A percentile compares a stretch with the other conserved stretches of the same genome.
Evolutionary conservation across 1,140 invertebrate species (phyloP).

Genomic region (Lerema accius): DNA sequence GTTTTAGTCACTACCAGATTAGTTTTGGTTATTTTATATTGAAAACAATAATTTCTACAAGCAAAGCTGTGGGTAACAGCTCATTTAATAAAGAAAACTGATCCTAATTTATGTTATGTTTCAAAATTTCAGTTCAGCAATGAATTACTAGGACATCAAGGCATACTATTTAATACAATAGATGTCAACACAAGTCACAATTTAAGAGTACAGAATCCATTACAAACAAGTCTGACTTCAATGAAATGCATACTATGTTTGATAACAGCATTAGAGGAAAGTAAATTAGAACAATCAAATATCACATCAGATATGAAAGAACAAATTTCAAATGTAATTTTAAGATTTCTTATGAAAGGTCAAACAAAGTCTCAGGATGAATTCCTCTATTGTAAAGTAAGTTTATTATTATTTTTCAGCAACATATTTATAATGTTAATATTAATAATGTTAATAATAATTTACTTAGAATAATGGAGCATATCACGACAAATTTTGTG

Average conservation of each 20-base stretch:
- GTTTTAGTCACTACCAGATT: too few species aligned
- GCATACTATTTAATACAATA: slow-evolving; percentile 54
- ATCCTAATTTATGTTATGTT: too few species aligned
- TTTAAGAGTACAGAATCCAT: slow-evolving; percentile 43
- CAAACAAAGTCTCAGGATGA: slow-evolving; percentile 58
- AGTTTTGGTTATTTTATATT: too few species aligned
- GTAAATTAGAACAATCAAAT: slow-evolving; percentile 38
- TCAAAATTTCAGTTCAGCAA: slow-evolving; percentile 64
- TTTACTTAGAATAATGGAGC: too few species aligned
- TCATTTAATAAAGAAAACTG: too few species aligned
- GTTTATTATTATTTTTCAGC: too few species aligned
- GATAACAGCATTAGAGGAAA: slow-evolving; percentile 51
- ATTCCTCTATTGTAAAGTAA: slow-evolving; percentile 71
- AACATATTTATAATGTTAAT: too few species aligned
- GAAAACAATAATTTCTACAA: too few species aligned
- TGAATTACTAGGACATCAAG: slow-evolving; percentile 60
- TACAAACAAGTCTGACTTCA: slow-evolving; percentile 56
- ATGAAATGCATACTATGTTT: slow-evolving; percentile 62
- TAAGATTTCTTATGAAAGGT: slow-evolving; percentile 62
- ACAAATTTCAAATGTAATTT: slow-evolving; percentile 50
- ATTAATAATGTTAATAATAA: too few species aligned
- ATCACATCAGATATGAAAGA: slow-evolving; percentile 49
- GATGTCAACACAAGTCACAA: slow-evolving; percentile 41
- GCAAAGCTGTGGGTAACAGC: too few species aligned
- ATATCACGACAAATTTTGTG: too few species aligned